Conservation (phyloP, 1,140 invertebrate genomes). For the Vollenhovia emeryi region DNA sequence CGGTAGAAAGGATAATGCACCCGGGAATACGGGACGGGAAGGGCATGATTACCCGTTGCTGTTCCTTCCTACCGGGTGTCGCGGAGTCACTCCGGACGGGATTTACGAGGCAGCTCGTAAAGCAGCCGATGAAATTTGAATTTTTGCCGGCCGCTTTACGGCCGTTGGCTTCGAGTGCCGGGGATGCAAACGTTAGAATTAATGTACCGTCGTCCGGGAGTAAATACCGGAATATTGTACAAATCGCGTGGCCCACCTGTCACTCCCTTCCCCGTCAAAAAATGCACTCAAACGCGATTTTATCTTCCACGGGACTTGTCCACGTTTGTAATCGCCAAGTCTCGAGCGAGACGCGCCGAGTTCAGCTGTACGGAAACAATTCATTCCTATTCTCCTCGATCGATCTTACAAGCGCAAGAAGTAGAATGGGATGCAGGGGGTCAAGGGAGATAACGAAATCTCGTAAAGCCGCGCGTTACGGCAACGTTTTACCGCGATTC, state of each 20-base stretch:
- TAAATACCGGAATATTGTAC: slow-evolving; percentile 23
- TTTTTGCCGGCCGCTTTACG: slow-evolving; percentile 41
- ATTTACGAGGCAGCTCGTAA: slow-evolving; percentile 55
- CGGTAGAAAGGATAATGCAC: slow-evolving; percentile 50
- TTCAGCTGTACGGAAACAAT: not conserved
- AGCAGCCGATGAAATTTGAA: slow-evolving; percentile 52
- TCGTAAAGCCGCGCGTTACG: not conserved
- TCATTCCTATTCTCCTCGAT: not conserved
- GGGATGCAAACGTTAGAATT: slow-evolving; percentile 22
- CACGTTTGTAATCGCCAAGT: not conserved
- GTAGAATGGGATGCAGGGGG: not conserved
- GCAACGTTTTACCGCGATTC: slow-evolving; percentile 2
- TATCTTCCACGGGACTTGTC: not conserved
- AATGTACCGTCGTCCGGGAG: slow-evolving; percentile 21
- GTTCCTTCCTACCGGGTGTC: slow-evolving; percentile 51
- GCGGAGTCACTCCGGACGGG: slow-evolving; percentile 42
- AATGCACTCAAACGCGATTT: too few relatives aligned
- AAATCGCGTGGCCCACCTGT: not conserved
- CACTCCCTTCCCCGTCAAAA: too few relatives aligned
- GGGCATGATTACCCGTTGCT: slow-evolving; percentile 52
- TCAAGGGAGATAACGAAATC: not conserved
- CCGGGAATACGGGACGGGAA: slow-evolving; percentile 42
- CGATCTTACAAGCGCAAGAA: not conserved
- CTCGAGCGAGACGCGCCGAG: not conserved
- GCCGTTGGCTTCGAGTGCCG: not conserved